Base-by-base conservation (phyloP, 2,797 vertebrate species). In the Malacoctenus gilli region DNA sequence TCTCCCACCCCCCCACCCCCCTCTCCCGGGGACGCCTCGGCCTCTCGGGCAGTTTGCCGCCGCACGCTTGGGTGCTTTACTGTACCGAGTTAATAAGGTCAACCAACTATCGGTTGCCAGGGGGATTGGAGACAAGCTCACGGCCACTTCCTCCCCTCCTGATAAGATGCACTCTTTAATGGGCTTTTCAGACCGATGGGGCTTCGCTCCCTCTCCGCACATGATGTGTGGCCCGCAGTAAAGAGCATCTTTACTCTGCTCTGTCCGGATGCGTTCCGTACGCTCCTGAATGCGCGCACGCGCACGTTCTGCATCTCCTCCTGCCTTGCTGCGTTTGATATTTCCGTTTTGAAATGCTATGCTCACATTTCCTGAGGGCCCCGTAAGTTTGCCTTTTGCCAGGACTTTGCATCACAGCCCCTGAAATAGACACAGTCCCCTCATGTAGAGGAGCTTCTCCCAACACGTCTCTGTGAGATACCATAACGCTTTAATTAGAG, bases 31-130 rank as follows among this genome's bases (percentile, higher is more conserved):
- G 39, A 50, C 69, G 39, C 66, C 75, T 64, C 25, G 50, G 75
- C 79, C 85, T 87, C 72, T 42, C 40, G 68, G 85, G 72, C 74
- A 73, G 64, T 80, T 80, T 70, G 62, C 66, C 15, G 67, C 67
- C 51, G 59, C 70, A 83, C 61, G 80, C 84, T 80, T 36, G 60
- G 68, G 20, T 82, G 86, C 78, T 75, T 80, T 76, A 85, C 80
- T 83, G 78, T 84, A 74, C 59, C 40, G 4, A 31, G 68, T 82
- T 90, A 89, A 89, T 87, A 86, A 89, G 87, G 87, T 88, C 85
- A 85, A 68, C 60, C 0, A 50, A 57, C 76, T 79, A 75, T 85
- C 77, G 34, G 53, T 80, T 55, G 79, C 80, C 77, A 34, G 53
- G 70, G 75, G 77, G 72, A 75, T 37, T 57, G 48, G 66, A 80